These are phyloP conservation scores for Pterostichus madidus DNA, from an alignment of 2,888 invertebrate species.

Conservation along the genomic window DNA sequence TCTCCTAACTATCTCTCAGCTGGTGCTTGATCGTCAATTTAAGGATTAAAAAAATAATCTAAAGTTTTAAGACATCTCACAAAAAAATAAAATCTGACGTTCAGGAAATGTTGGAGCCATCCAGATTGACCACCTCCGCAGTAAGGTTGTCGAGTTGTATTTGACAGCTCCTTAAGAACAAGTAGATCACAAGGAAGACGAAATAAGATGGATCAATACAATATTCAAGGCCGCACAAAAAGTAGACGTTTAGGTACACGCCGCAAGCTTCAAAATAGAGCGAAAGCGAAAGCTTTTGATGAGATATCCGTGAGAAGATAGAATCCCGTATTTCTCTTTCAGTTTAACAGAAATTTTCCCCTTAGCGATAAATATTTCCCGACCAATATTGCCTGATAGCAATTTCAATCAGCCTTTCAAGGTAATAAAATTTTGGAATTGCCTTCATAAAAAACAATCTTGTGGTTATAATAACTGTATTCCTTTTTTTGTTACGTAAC, in stretches of 20 bases:
- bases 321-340: slow-evolving; percentile 22
- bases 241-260: slow-evolving; percentile 1
- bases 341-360: slow-evolving; percentile 43
- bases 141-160: slow-evolving; percentile 16
- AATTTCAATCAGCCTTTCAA: slow-evolving; percentile 28
- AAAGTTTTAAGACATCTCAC: slow-evolving; percentile 22
- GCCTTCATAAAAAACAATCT: slow-evolving; percentile 26
- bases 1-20: slow-evolving; percentile 4
- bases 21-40: slow-evolving; percentile 43
- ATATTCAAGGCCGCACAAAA: slow-evolving; percentile 43
- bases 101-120: slow-evolving; percentile 21
- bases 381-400: slow-evolving; percentile 40
- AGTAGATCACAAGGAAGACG: slow-evolving; percentile 40
- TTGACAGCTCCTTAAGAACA: slow-evolving; percentile 49
- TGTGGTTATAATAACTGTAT: slow-evolving; percentile 11
- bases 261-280: slow-evolving; percentile 32
- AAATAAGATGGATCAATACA: slow-evolving; percentile 51
- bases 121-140: slow-evolving; percentile 17
- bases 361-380: slow-evolving; percentile 44
- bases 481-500: background rate
- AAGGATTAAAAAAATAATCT: slow-evolving; percentile 39
- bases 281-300: slow-evolving; percentile 50
- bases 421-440: slow-evolving; percentile 43
- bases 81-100: slow-evolving; percentile 2
- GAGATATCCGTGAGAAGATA: slow-evolving; percentile 31